A percentile compares a stretch with the other conserved stretches of the same genome.
Conservation (phyloP, 2,888 invertebrate species). For the Sarcophaga caerulescens region DNA sequence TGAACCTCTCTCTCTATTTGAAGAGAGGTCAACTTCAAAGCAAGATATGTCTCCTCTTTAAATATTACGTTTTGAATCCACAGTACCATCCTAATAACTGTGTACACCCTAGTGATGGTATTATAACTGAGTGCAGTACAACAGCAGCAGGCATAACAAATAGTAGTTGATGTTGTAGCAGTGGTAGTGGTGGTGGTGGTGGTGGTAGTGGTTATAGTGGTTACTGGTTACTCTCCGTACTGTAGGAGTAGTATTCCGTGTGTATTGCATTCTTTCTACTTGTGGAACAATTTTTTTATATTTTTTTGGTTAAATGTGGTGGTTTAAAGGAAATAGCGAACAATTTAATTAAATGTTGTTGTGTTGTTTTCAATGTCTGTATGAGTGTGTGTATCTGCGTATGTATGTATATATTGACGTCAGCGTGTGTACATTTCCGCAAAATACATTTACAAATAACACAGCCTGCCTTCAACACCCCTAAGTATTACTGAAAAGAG, state of each 20-base stretch:
- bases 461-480: neutral
- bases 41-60: too few species aligned
- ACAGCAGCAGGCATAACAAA: neutral
- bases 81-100: constrained; percentile 6
- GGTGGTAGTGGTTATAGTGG: constrained; percentile 41
- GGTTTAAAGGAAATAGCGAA: constrained; percentile 61
- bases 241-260: constrained; percentile 4
- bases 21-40: too few species aligned
- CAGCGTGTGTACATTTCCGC: constrained; percentile 3
- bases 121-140: neutral
- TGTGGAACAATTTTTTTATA: neutral
- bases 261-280: constrained; percentile 15
- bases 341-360: constrained; percentile 65
- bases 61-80: neutral
- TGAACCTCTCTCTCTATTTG: too few species aligned
- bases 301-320: constrained; percentile 54
- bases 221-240: constrained; percentile 9
- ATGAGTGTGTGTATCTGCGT: neutral
- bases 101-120: neutral
- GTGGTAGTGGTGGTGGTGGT: neutral
- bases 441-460: constrained; percentile 32
- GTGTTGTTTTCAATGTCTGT: neutral
- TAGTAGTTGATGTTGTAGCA: neutral
- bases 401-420: neutral
- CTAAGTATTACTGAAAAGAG: neutral